phyloP scores from a whole-genome alignment of 2,113 vertebrate species.

The Oenanthe melanoleuca region DNA sequence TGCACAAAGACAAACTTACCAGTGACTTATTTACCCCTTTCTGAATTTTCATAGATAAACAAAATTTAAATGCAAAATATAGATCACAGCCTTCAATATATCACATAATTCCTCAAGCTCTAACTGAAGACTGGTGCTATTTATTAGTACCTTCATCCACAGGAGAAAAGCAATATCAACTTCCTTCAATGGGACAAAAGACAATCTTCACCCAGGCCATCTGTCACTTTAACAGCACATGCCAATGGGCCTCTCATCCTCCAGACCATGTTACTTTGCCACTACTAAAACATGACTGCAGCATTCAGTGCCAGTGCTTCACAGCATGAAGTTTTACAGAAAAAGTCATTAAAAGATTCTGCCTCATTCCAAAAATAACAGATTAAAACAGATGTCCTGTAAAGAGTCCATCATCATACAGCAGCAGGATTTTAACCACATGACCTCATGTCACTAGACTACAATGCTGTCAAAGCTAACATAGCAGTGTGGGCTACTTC shows the following conservation, averaged over 20 bases:
- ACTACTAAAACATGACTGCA: not conserved
- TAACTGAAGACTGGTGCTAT: not conserved
- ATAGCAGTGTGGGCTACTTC: not conserved
- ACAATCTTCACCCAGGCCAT: not conserved
- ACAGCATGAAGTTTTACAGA: not conserved
- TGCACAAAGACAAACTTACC: not conserved
- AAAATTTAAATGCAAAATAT: not conserved
- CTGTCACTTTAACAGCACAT: not conserved
- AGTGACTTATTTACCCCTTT: not conserved
- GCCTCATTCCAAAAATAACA: not conserved
- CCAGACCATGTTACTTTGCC: not conserved
- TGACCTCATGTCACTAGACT: not conserved
- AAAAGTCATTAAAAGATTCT: not conserved
- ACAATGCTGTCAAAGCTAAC: not conserved
- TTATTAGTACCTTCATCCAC: not conserved
- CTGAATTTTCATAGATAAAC: not conserved
- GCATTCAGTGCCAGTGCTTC: not conserved
- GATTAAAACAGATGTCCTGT: not conserved
- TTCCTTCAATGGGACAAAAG: not conserved
- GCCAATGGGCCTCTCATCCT: not conserved
- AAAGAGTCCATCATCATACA: not conserved
- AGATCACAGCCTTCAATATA: not conserved
- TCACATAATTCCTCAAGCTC: not conserved
- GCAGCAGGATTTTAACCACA: not conserved
- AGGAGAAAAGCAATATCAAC: accelerated